Percentiles rank a stretch among this genome's conserved stretches.
phyloP scores from a whole-genome alignment of 2,888 invertebrate genomes.

The Dioctria rufipes region DNA sequence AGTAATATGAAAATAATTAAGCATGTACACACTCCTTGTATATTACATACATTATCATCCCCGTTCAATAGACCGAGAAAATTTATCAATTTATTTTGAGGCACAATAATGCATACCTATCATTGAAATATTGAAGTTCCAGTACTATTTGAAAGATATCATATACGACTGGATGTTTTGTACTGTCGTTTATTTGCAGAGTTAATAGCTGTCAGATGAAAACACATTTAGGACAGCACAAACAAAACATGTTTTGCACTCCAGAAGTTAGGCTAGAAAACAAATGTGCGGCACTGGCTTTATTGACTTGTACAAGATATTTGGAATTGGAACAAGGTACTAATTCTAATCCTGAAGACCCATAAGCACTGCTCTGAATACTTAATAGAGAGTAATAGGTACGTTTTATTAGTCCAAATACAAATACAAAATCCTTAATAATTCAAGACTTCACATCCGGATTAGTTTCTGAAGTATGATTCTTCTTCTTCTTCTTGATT shows the following conservation, averaged over 20 bases:
- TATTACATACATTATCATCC: slow-evolving; percentile 5
- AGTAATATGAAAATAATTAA: slow-evolving; percentile 20
- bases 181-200: slow-evolving; percentile 20
- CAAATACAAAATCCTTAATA: slow-evolving; percentile 27
- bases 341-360: background rate
- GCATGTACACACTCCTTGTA: slow-evolving; percentile 3
- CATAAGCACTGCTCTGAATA: slow-evolving; percentile 6
- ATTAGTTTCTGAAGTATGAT: no score
- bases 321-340: background rate
- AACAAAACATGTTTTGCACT: slow-evolving; percentile 13
- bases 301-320: slow-evolving; percentile 37
- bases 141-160: no score
- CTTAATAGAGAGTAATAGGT: slow-evolving; percentile 24
- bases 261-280: slow-evolving; percentile 11
- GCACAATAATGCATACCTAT: no score
- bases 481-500: no score
- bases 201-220: slow-evolving; percentile 39
- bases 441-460: slow-evolving; percentile 13
- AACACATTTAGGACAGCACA: background rate
- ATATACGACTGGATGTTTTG: background rate
- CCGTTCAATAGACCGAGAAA: slow-evolving; percentile 24
- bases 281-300: slow-evolving; percentile 11
- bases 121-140: no score
- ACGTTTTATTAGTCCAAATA: background rate
- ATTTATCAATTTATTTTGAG: slow-evolving; percentile 40